Base-by-base conservation (phyloP, 2,888 invertebrate species). In the Noctua pronuba region DNA sequence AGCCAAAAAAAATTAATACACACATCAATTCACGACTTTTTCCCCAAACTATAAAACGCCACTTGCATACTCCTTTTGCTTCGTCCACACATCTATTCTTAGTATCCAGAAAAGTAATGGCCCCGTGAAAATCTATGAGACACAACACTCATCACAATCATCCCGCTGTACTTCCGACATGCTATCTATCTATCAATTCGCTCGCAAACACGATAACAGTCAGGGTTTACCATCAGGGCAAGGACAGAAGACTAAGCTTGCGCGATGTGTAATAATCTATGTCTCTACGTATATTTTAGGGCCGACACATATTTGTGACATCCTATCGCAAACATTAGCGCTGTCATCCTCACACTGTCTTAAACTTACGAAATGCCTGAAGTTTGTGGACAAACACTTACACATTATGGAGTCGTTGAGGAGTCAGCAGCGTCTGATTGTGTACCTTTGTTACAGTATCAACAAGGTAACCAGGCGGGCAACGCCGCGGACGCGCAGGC, bases 401-500 rank as follows among this genome's bases (percentile, higher is more conserved):
- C 21, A 49, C 49, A 24, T 49, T 35, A 11, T n/a, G 21, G 31
- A 62, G 31, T 41, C 7, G 21, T 44, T 74, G 24, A 38, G 3
- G 8, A 76, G 4, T 21, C n/a, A 7, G 5, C 58, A n/a, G n/a
- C 8, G 28, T 77, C 35, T 78, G 11, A 77, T 49, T 13, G 5
- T 49, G 1, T 28, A 24, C 68, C 67, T 38, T 74, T 84, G 70
- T 93, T 92, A 73, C 92, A 94, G 91, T 91, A 92, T 58, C 92
- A 92, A 79, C 90, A 92, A 86, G 91, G 92, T 64, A 88, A 89
- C 67, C 92, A 91, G 77, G 83, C 89, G 24, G 91, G 91, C 21
- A 92, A 85, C 73, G 82, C 92, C n/a, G 92, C 91, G 16, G 95
- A 95, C 71, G 95, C 95, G 41, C 93, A 93, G 73, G 95, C 96